Percentiles rank a stretch among this genome's conserved stretches.
These are phyloP conservation scores for Triops cancriformis DNA, from an alignment of 1,140 invertebrate species.

Conservation along the genomic window DNA sequence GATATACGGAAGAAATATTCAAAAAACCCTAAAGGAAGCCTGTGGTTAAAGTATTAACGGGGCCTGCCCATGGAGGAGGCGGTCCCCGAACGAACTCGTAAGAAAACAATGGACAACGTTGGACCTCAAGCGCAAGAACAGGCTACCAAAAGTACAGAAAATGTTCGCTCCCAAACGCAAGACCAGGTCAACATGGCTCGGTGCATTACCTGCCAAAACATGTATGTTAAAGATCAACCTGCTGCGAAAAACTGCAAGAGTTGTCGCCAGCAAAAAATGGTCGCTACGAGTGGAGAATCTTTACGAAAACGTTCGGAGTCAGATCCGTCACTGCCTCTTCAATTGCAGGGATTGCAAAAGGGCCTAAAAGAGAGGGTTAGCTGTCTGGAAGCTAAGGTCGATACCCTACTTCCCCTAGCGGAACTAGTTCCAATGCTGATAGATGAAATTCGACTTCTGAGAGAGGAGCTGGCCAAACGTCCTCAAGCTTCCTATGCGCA, in stretches of 20 bases:
- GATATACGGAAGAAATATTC: not conserved
- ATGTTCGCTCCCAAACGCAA: not conserved
- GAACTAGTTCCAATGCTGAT: not conserved
- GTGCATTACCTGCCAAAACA: not conserved
- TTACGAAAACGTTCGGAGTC: not conserved
- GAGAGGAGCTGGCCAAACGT: not conserved
- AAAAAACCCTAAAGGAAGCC: not conserved
- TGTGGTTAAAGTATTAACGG: not conserved
- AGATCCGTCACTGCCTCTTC: not conserved
- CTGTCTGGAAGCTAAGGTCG: not conserved
- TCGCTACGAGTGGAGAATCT: not conserved
- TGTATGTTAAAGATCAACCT: not conserved
- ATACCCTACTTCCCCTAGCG: not conserved
- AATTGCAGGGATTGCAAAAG: not conserved
- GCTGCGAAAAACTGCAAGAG: not conserved
- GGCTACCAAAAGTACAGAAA: not conserved
- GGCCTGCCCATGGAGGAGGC: not conserved
- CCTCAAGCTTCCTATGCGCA: not conserved
- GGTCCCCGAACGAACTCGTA: not conserved
- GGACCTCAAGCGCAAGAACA: not conserved
- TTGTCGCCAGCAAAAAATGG: constrained; percentile 17
- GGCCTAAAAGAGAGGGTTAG: not conserved
- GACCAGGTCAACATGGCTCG: not conserved
- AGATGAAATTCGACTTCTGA: not conserved
- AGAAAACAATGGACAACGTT: not conserved